Percentiles rank a stretch among this genome's conserved stretches.
Evolutionary conservation across 1,140 invertebrate species (phyloP).

Genomic region (Hylyphantes graminicola): DNA sequence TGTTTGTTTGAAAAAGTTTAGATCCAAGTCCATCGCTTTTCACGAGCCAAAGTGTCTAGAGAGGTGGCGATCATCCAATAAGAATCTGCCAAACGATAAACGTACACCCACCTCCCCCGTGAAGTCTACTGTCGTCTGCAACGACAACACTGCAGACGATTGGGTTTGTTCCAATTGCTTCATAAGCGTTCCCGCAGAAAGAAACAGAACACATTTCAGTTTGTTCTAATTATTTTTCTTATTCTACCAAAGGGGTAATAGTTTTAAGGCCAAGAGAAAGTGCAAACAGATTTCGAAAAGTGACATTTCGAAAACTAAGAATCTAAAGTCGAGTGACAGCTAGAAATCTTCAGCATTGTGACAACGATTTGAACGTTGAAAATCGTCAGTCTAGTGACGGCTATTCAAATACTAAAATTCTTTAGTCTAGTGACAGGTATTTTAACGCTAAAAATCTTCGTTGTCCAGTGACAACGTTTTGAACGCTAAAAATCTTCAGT

Average conservation of each 20-base stretch:
- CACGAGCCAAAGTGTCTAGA: slow-evolving; percentile 83
- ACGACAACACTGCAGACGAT: background rate
- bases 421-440: no score
- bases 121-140: background rate
- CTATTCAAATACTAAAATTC: no score
- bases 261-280: background rate
- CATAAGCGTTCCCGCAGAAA: slow-evolving; percentile 17
- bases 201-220: background rate
- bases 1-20: slow-evolving; percentile 80
- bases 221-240: background rate
- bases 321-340: no score
- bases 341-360: no score
- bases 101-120: slow-evolving; percentile 5
- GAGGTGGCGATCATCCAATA: slow-evolving; percentile 79
- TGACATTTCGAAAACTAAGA: no score
- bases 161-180: slow-evolving; percentile 34
- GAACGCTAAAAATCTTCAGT: no score
- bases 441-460: no score
- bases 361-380: background rate
- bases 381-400: no score
- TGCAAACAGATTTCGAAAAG: no score
- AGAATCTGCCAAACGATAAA: slow-evolving; percentile 72
- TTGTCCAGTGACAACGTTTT: no score
- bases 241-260: background rate
- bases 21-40: slow-evolving; percentile 77